Conservation (phyloP, 1,140 invertebrate genomes). For the Cyclina sinensis region DNA sequence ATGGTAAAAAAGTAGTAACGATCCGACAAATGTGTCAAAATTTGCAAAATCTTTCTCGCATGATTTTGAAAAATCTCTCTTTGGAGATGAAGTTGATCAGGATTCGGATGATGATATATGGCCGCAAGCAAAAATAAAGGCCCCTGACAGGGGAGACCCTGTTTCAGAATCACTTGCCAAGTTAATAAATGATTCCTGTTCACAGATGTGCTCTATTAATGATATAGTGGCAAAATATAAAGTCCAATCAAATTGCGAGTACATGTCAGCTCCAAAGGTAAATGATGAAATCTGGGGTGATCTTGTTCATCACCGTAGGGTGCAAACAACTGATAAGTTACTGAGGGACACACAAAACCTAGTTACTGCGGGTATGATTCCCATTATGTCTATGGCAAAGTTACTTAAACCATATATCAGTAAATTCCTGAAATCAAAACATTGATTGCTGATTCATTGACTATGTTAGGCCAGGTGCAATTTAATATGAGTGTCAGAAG, state of each 20-base stretch:
- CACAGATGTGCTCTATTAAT: neutral
- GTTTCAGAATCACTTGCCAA: neutral
- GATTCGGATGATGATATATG: conserved; percentile 9
- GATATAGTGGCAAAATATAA: neutral
- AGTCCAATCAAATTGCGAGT: neutral
- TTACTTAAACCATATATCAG: conserved; percentile 1
- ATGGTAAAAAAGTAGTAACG: neutral
- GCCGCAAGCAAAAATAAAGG: neutral
- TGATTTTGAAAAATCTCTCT: conserved; percentile 1
- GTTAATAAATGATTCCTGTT: neutral
- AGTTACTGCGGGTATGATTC: conserved; percentile 10
- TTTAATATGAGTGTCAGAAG: neutral
- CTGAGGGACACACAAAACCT: conserved; percentile 45
- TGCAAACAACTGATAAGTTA: conserved; percentile 7
- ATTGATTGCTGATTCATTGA: neutral
- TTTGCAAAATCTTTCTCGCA: neutral
- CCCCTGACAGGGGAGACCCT: neutral
- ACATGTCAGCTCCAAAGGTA: neutral
- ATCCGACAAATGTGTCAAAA: neutral
- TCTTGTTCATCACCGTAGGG: neutral
- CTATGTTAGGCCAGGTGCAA: conserved; percentile 34
- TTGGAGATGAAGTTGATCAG: neutral
- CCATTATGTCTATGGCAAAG: conserved; percentile 8
- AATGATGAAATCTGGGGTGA: conserved; percentile 48
- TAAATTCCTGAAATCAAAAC: neutral